phyloP scores from a whole-genome alignment of 2,113 vertebrate genomes.

The Rissa tridactyla region DNA sequence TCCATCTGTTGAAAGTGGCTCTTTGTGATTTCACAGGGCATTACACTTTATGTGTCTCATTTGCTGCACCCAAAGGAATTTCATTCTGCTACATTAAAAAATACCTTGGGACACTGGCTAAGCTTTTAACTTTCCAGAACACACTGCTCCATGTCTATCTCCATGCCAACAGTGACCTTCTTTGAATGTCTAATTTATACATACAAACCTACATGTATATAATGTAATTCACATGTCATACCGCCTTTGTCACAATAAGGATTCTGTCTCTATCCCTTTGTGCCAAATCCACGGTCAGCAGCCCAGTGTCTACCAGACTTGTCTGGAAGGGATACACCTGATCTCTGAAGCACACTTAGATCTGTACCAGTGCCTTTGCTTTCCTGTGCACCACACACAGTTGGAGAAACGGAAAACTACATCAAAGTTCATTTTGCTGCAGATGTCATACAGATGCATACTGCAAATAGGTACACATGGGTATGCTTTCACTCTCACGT shows the following conservation, averaged over 20 bases:
- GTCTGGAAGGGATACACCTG: not conserved
- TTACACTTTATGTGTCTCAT: conserved; percentile 81
- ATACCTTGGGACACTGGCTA: conserved; percentile 1
- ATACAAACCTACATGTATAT: not conserved
- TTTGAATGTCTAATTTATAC: not conserved
- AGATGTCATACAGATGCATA: not conserved
- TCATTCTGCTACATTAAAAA: conserved; percentile 76
- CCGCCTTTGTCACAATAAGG: not conserved
- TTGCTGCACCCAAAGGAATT: conserved; percentile 76
- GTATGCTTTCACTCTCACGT: not conserved
- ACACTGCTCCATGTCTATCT: not conserved
- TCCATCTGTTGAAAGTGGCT: conserved; percentile 58
- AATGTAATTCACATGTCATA: not conserved
- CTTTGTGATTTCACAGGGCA: conserved; percentile 81
- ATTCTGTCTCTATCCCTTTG: not conserved
- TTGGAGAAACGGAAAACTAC: not conserved
- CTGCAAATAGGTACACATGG: not conserved
- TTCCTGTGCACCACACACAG: not conserved
- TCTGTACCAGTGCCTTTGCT: not conserved
- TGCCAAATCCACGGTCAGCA: not conserved
- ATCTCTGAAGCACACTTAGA: not conserved
- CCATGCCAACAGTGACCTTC: not conserved
- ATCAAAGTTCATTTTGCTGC: not conserved
- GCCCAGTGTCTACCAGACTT: not conserved
- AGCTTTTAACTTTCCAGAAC: conserved; percentile 38